Percentiles rank a stretch among this genome's conserved stretches.
phyloP scores from a whole-genome alignment of 2,113 vertebrate species.

The Clupea harengus region DNA sequence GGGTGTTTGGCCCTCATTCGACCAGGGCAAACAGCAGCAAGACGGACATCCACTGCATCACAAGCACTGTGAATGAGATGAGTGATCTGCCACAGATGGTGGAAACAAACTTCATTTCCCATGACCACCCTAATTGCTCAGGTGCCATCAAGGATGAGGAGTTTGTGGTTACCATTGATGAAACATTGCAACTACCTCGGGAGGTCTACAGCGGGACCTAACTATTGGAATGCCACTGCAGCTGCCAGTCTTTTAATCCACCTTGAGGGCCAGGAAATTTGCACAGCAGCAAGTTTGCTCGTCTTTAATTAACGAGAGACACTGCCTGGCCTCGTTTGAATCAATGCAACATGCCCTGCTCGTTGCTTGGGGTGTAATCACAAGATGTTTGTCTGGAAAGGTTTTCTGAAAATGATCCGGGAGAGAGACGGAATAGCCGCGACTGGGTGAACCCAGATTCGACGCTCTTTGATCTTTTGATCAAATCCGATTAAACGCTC shows the following conservation, averaged over 20 bases:
- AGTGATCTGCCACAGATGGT: constrained; percentile 44
- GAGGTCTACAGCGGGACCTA: constrained; percentile 67
- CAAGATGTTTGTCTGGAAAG: constrained; percentile 18
- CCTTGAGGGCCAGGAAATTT: neutral
- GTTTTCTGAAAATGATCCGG: neutral
- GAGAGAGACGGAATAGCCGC: neutral
- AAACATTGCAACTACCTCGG: constrained; percentile 66
- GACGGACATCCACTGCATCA: constrained; percentile 77
- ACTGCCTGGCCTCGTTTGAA: constrained; percentile 36
- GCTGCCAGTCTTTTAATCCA: neutral
- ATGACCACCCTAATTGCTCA: constrained; percentile 53
- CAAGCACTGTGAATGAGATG: constrained; percentile 71
- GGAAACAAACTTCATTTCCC: constrained; percentile 57
- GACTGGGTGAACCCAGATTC: neutral
- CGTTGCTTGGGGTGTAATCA: constrained; percentile 19
- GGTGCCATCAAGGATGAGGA: constrained; percentile 60
- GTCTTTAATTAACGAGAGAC: constrained; percentile 47
- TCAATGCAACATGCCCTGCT: constrained; percentile 41
- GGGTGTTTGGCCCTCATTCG: constrained; percentile 71
- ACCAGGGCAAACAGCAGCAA: constrained; percentile 69
- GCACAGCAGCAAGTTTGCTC: constrained; percentile 24
- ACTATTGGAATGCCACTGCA: neutral
- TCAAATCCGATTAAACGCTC: constrained; percentile 11
- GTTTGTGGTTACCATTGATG: constrained; percentile 71
- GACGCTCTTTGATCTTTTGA: constrained; percentile 15